Evolutionary conservation across 1,140 invertebrate genomes (phyloP).

Genomic region (Heterodera carotae): DNA sequence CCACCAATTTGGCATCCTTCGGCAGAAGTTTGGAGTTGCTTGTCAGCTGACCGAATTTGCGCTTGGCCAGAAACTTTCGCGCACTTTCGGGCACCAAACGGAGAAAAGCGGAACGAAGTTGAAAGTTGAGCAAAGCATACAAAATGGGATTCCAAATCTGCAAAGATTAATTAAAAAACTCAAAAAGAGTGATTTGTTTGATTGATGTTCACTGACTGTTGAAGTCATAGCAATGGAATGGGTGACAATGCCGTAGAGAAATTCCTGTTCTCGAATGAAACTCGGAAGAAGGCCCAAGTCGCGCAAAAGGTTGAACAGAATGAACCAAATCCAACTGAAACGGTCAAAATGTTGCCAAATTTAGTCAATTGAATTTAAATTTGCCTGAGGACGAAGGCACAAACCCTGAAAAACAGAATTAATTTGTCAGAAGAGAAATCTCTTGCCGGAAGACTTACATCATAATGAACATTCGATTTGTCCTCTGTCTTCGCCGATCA

Average conservation of each 20-base stretch:
- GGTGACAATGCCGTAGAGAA: conserved; percentile 68
- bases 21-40: neutral
- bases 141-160: conserved; percentile 69
- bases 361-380: neutral
- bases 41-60: conserved; percentile 14
- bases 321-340: conserved; percentile 69
- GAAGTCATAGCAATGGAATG: conserved; percentile 71
- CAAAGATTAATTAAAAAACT: neutral
- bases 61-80: conserved; percentile 33
- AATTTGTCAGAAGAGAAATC: neutral
- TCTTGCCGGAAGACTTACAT: conserved; percentile 41
- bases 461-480: conserved; percentile 64
- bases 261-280: conserved; percentile 60
- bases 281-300: conserved; percentile 67
- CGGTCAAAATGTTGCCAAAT: conserved; percentile 67
- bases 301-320: conserved; percentile 69
- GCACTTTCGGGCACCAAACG: conserved; percentile 55
- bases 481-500: conserved; percentile 58
- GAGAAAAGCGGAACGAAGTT: conserved; percentile 57
- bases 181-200: neutral
- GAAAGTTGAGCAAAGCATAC: conserved; percentile 69
- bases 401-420: conserved; percentile 13
- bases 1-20: neutral
- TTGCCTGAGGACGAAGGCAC: conserved; percentile 26
- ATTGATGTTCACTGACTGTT: conserved; percentile 67